These are phyloP conservation scores for Palythoa caribaeorum DNA, from an alignment of 92 coral and sea anemone species.

Conservation along the genomic window DNA sequence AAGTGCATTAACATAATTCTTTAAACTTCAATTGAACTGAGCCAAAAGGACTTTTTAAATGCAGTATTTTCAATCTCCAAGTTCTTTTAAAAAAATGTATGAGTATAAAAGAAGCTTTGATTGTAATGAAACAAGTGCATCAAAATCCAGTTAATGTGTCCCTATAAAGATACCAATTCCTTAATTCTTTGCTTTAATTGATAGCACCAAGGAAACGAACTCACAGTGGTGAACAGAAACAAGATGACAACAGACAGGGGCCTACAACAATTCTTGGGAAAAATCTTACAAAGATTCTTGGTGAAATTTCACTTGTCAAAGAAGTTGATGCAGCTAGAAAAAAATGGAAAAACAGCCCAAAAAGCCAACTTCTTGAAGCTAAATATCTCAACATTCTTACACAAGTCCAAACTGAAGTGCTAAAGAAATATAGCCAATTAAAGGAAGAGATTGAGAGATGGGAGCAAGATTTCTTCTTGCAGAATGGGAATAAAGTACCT, in stretches of 20 bases:
- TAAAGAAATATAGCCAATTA: not conserved
- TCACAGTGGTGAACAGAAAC: not conserved
- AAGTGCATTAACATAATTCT: no score
- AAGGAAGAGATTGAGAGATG: conserved; percentile 10
- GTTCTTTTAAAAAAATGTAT: no score
- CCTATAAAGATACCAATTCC: no score
- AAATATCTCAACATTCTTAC: conserved; percentile 5
- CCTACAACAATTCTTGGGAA: not conserved
- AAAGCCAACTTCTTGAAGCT: not conserved
- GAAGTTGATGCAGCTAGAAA: not conserved
- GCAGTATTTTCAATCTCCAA: no score
- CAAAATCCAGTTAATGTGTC: no score
- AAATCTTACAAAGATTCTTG: not conserved
- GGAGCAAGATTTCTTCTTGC: conserved; percentile 35
- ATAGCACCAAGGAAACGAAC: not conserved
- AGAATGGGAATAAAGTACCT: conserved; percentile 4
- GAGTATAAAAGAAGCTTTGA: no score
- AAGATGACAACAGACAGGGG: not conserved
- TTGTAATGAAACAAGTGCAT: no score
- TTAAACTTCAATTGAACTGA: no score
- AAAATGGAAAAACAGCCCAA: not conserved
- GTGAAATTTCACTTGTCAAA: not conserved
- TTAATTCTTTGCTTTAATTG: not conserved
- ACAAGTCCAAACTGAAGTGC: conserved; percentile 22
- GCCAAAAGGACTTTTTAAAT: no score